These are phyloP conservation scores for Arctia plantaginis DNA, from an alignment of 2,888 invertebrate genomes.

Conservation along the genomic window DNA sequence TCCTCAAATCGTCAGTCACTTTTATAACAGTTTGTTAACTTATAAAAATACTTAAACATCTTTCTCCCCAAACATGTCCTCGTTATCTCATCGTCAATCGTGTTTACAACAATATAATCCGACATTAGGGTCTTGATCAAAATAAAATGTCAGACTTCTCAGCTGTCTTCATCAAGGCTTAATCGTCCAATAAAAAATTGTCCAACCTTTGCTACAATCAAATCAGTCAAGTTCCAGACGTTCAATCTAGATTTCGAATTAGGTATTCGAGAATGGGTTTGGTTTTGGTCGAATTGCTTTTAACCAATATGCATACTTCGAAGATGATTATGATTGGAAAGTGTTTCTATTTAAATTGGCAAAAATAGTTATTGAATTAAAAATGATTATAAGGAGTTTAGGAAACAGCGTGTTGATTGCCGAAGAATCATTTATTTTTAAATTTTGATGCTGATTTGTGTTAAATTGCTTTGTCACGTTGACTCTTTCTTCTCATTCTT, in stretches of 20 bases:
- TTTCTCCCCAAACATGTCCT: not conserved
- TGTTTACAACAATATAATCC: conserved; percentile 5
- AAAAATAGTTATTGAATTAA: not conserved
- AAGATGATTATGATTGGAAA: not conserved
- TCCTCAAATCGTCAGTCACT: too few relatives aligned
- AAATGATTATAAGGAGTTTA: not conserved
- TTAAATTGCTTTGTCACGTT: too few relatives aligned
- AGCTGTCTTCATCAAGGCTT: conserved; percentile 6
- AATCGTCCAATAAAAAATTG: conserved; percentile 10
- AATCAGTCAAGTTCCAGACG: conserved; percentile 3
- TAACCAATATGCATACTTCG: not conserved
- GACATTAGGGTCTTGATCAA: conserved; percentile 14
- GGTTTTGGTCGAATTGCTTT: not conserved
- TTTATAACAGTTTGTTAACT: not conserved
- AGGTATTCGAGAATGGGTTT: conserved; percentile 12
- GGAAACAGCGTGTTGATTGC: not conserved
- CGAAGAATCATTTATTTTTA: not conserved
- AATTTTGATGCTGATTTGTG: not conserved
- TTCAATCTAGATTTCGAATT: conserved; percentile 22
- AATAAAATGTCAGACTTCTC: conserved; percentile 18
- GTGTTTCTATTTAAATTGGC: not conserved
- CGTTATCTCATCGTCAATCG: conserved; percentile 1
- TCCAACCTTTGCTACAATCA: conserved; percentile 12
- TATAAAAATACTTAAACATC: not conserved
- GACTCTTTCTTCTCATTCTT: too few relatives aligned